Evolutionary conservation across 92 coral and sea anemone genomes (phyloP).

Genomic region (Porites evermanni): DNA sequence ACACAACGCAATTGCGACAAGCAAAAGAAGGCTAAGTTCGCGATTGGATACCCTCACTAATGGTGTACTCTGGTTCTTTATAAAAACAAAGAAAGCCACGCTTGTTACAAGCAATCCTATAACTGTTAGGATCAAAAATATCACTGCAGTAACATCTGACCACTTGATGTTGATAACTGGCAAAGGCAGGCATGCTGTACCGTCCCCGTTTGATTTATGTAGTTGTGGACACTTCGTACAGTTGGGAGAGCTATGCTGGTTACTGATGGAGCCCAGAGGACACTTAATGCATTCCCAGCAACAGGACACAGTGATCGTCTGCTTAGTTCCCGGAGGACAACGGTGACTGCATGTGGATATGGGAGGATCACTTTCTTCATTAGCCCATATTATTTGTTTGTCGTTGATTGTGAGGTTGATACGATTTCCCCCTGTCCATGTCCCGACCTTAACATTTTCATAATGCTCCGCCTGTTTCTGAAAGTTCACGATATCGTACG

Average conservation of each 20-base stretch:
- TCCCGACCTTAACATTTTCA: constrained; percentile 64
- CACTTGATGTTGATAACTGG: constrained; percentile 71
- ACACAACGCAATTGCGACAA: constrained; percentile 62
- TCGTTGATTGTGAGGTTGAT: constrained; percentile 13
- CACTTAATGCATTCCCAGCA: no score
- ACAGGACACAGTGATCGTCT: no score
- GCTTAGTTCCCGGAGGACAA: constrained; percentile 60
- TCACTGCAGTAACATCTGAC: constrained; percentile 49
- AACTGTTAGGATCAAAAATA: constrained; percentile 35
- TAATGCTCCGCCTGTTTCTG: constrained; percentile 22
- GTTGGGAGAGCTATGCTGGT: no score
- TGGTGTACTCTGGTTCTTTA: constrained; percentile 60
- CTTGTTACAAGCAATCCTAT: constrained; percentile 57
- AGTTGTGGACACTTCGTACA: no score
- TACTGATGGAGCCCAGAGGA: no score
- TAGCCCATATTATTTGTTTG: not conserved
- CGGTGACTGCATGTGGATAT: constrained; percentile 70
- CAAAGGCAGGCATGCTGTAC: no score
- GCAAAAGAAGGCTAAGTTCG: constrained; percentile 73
- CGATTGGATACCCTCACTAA: constrained; percentile 82
- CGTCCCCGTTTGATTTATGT: no score
- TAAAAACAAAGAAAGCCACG: constrained; percentile 49
- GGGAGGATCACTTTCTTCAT: no score
- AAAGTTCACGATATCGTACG: constrained; percentile 79
- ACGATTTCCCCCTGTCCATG: constrained; percentile 56